These are phyloP conservation scores for Lordiphosa andalusiaca DNA, from an alignment of 2,888 invertebrate species.

Conservation along the genomic window DNA sequence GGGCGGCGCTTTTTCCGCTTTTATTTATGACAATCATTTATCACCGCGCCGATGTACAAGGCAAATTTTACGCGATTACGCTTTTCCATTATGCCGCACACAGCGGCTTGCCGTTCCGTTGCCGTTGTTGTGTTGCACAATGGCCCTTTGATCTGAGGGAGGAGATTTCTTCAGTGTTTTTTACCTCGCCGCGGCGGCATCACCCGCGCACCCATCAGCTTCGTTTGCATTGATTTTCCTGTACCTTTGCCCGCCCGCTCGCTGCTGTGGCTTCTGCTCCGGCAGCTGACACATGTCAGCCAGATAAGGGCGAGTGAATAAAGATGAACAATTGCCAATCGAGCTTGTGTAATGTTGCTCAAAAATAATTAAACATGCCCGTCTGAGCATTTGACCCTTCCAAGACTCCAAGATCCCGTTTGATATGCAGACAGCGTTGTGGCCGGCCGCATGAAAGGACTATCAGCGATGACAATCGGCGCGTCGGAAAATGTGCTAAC, in stretches of 20 bases:
- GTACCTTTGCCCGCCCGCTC: not conserved
- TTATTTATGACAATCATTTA: slow-evolving; percentile 79
- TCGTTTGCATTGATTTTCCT: slow-evolving; percentile 30
- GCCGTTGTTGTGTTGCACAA: slow-evolving; percentile 36
- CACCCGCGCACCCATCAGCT: not conserved
- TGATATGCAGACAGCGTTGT: slow-evolving; percentile 37
- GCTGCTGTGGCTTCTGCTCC: slow-evolving; percentile 21
- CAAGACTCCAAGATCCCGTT: slow-evolving; percentile 2
- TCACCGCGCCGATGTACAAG: slow-evolving; percentile 64
- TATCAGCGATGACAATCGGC: slow-evolving; percentile 32
- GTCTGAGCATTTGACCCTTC: not conserved
- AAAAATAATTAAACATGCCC: slow-evolving; percentile 33
- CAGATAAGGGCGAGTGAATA: slow-evolving; percentile 31
- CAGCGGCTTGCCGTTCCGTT: slow-evolving; percentile 6
- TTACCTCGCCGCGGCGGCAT: slow-evolving; percentile 1
- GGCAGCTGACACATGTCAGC: slow-evolving; percentile 42
- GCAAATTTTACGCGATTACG: slow-evolving; percentile 72
- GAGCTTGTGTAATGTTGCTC: slow-evolving; percentile 41
- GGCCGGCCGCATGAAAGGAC: slow-evolving; percentile 30
- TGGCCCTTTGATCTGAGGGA: slow-evolving; percentile 46
- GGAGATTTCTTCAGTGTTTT: slow-evolving; percentile 23
- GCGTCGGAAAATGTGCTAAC: slow-evolving; percentile 36
- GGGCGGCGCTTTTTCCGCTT: slow-evolving; percentile 42
- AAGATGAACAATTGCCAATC: slow-evolving; percentile 35
- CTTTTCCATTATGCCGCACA: slow-evolving; percentile 64